phyloP scores from a whole-genome alignment of 1,140 invertebrate species.

The Drosophila sp. region DNA sequence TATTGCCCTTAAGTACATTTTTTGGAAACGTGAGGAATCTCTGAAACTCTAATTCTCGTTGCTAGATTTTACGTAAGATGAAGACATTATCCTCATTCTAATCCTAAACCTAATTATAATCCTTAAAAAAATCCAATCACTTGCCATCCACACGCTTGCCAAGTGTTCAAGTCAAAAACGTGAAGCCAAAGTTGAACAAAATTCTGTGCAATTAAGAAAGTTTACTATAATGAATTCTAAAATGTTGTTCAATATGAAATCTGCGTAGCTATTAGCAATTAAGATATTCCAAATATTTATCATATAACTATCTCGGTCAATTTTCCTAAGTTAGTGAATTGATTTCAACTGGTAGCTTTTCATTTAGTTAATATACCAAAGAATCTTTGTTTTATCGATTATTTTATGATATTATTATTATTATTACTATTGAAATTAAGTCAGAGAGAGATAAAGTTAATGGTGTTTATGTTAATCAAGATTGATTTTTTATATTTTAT shows the following conservation, averaged over 20 bases:
- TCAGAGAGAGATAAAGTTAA: constrained; percentile 38
- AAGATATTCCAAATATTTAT: constrained; percentile 45
- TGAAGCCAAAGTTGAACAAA: constrained; percentile 74
- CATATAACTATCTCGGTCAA: constrained; percentile 48
- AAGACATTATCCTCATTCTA: constrained; percentile 41
- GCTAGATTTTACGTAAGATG: constrained; percentile 51
- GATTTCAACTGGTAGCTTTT: constrained; percentile 52
- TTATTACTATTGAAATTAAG: constrained; percentile 27
- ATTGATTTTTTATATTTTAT: constrained; percentile 65
- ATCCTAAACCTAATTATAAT: constrained; percentile 40
- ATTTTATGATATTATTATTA: constrained; percentile 52
- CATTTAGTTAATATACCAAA: constrained; percentile 68
- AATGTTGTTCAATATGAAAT: constrained; percentile 69
- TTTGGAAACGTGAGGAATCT: constrained; percentile 52
- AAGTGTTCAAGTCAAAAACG: constrained; percentile 60
- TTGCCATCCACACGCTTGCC: constrained; percentile 64
- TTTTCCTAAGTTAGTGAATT: constrained; percentile 53
- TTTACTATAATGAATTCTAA: constrained; percentile 66
- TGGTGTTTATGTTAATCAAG: constrained; percentile 62
- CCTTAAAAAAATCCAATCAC: constrained; percentile 47
- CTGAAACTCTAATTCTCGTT: constrained; percentile 66
- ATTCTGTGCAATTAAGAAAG: constrained; percentile 74
- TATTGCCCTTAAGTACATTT: constrained; percentile 57
- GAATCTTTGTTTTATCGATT: constrained; percentile 57
- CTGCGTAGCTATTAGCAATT: constrained; percentile 57